A percentile compares a stretch with the other conserved stretches of the same genome.
Conservation (phyloP, 2,888 invertebrate genomes). For the Mimachlamys varia region DNA sequence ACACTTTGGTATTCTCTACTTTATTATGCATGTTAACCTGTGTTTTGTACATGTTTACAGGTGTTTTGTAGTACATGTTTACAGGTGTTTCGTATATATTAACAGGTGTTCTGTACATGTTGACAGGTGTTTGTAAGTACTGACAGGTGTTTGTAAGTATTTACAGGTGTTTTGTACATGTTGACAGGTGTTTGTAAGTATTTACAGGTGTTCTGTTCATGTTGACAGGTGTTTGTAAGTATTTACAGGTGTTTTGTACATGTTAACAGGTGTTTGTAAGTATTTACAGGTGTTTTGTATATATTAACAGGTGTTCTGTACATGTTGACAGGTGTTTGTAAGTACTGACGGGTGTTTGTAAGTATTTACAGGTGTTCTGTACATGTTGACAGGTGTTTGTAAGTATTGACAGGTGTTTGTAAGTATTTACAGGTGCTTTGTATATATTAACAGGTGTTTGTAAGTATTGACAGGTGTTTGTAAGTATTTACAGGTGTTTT, state of each 20-base stretch:
- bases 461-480: not conserved
- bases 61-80: no score
- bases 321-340: not conserved
- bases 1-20: no score
- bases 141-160: not conserved
- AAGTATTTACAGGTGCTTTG: no score
- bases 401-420: not conserved
- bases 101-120: no score
- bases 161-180: not conserved
- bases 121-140: not conserved
- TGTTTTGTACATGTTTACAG: no score
- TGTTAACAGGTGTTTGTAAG: not conserved
- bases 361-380: not conserved
- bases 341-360: not conserved
- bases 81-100: no score
- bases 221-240: not conserved
- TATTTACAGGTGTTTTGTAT: no score
- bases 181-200: not conserved
- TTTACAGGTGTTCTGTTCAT: not conserved
- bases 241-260: not conserved
- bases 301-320: conserved; percentile 68
- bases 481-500: not conserved
- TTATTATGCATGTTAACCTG: not conserved
- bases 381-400: not conserved
- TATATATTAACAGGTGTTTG: conserved; percentile 71